These are phyloP conservation scores for Gobionotothen gibberifrons DNA, from an alignment of 2,797 vertebrate species.

Conservation along the genomic window DNA sequence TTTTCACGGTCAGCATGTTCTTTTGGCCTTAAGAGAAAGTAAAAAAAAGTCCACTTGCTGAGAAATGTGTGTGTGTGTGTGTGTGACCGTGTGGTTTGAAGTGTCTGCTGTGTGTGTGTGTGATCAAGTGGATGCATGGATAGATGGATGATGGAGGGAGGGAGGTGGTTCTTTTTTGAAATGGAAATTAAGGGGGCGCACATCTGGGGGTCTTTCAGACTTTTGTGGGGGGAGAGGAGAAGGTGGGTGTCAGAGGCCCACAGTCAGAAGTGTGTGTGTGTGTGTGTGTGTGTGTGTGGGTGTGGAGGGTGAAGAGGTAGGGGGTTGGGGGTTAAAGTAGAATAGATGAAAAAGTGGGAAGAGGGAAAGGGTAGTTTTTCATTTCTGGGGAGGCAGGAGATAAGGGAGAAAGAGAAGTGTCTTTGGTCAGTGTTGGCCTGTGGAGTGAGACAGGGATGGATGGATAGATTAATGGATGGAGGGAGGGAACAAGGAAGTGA, in stretches of 20 bases:
- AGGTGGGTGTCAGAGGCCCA: conserved; percentile 78
- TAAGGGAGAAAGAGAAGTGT: conserved; percentile 25
- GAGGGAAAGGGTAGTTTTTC: conserved; percentile 56
- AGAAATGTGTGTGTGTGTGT: conserved; percentile 14
- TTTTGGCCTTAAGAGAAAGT: not conserved
- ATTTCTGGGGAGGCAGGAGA: conserved; percentile 40
- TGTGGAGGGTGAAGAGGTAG: not conserved
- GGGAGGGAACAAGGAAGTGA: not conserved
- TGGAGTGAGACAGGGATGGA: conserved; percentile 16
- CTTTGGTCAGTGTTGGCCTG: conserved; percentile 24
- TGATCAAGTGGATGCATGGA: conserved; percentile 51
- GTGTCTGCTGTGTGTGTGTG: conserved; percentile 34
- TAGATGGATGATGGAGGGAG: conserved; percentile 69
- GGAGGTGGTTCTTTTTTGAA: conserved; percentile 74
- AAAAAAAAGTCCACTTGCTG: conserved; percentile 14
- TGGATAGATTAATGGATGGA: conserved; percentile 10
- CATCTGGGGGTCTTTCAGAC: conserved; percentile 83
- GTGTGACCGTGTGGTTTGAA: conserved; percentile 36
- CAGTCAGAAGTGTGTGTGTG: conserved; percentile 60
- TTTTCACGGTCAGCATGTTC: conserved; percentile 37
- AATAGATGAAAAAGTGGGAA: conserved; percentile 43
- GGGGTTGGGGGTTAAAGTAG: conserved; percentile 37
- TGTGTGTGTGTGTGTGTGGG: conserved; percentile 39
- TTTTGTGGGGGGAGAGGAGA: conserved; percentile 66
- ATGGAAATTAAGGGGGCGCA: conserved; percentile 81